These are phyloP conservation scores for Silurus lanzhouensis DNA, from an alignment of 2,797 vertebrate genomes.

Conservation along the genomic window DNA sequence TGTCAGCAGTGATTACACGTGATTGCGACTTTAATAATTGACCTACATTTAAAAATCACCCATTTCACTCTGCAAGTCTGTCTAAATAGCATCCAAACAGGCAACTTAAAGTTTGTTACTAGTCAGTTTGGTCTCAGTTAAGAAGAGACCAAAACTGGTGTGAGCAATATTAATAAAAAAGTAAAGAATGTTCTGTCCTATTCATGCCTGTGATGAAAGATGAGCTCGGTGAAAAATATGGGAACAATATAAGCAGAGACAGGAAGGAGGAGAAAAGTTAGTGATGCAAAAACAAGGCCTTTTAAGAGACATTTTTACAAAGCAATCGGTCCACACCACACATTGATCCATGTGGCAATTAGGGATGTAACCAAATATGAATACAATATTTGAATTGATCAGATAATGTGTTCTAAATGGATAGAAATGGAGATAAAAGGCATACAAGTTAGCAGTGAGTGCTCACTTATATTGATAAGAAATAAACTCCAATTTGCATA, in stretches of 20 bases:
- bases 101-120: background rate
- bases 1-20: slow-evolving; percentile 42
- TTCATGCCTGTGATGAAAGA: background rate
- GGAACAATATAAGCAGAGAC: background rate
- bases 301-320: slow-evolving; percentile 11
- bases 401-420: background rate
- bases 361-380: background rate
- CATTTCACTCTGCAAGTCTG: slow-evolving; percentile 52
- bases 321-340: slow-evolving; percentile 31
- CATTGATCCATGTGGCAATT: slow-evolving; percentile 34
- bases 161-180: slow-evolving; percentile 6
- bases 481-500: background rate
- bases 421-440: background rate
- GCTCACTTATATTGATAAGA: background rate
- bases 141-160: background rate
- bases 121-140: background rate
- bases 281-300: background rate
- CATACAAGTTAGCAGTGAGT: background rate
- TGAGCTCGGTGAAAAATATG: background rate
- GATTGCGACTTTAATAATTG: slow-evolving; percentile 42
- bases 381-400: background rate
- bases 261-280: background rate
- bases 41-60: slow-evolving; percentile 53
- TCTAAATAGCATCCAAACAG: slow-evolving; percentile 23
- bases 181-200: background rate